phyloP scores from a whole-genome alignment of 2,888 invertebrate species.

The Cryptocheilus praepositus region DNA sequence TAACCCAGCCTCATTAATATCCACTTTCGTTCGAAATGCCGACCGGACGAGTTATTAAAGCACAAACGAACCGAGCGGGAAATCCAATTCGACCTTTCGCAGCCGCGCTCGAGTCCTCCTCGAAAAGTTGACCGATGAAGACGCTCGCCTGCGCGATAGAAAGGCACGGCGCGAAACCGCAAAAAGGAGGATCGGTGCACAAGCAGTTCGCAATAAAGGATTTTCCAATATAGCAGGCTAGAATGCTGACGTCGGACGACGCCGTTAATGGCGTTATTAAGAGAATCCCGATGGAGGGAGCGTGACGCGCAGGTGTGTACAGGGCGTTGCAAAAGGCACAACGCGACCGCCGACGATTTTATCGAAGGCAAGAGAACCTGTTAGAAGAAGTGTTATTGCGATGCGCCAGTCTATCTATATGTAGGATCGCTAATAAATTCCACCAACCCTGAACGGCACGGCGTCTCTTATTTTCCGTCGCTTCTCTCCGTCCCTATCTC shows the following conservation, averaged over 20 bases:
- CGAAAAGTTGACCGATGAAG: no score
- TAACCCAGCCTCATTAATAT: no score
- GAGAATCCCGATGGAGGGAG: conserved; percentile 42
- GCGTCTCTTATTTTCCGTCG: conserved; percentile 45
- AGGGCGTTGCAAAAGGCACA: conserved; percentile 63
- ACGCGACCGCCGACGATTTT: conserved; percentile 66
- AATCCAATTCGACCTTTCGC: no score
- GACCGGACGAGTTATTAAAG: no score
- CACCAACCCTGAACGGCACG: conserved; percentile 48
- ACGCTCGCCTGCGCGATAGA: no score
- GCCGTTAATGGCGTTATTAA: conserved; percentile 57
- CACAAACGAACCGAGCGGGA: no score
- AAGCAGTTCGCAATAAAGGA: conserved; percentile 8
- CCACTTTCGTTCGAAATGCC: no score
- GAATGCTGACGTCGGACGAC: conserved; percentile 3
- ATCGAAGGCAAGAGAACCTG: conserved; percentile 68
- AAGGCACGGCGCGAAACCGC: no score
- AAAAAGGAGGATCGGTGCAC: background rate
- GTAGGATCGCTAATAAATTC: conserved; percentile 70
- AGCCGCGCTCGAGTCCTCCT: no score
- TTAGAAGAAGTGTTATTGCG: conserved; percentile 71
- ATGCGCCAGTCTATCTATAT: conserved; percentile 66
- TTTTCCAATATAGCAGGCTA: conserved; percentile 16
- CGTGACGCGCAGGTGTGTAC: conserved; percentile 52
- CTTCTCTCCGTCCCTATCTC: conserved; percentile 11